These are phyloP conservation scores for Drosophila albomicans DNA, from an alignment of 1,140 invertebrate genomes.

Conservation along the genomic window DNA sequence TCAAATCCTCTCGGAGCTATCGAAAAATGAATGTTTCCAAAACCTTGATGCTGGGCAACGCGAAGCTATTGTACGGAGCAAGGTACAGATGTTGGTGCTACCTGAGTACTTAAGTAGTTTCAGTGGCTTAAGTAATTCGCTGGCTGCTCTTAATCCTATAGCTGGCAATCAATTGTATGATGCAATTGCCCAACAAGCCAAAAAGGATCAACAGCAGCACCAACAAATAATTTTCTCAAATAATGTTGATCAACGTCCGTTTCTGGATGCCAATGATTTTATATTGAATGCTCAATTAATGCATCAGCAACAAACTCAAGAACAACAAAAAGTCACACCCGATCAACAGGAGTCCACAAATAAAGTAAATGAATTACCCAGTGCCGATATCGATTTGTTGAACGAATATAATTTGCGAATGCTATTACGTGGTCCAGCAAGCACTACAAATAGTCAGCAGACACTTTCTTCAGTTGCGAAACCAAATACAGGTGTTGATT, in stretches of 20 bases:
- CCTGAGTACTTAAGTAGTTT: slow-evolving; percentile 85
- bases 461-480: slow-evolving; percentile 4
- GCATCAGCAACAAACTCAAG: slow-evolving; percentile 85
- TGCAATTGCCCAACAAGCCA: slow-evolving; percentile 63
- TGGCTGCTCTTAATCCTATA: slow-evolving; percentile 64
- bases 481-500: slow-evolving; percentile 44
- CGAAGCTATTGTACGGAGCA: slow-evolving; percentile 87
- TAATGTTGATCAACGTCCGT: slow-evolving; percentile 34
- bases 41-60: slow-evolving; percentile 87
- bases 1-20: slow-evolving; percentile 87
- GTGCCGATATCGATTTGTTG: slow-evolving; percentile 61
- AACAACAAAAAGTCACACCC: slow-evolving; percentile 75
- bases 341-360: slow-evolving; percentile 20
- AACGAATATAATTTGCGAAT: slow-evolving; percentile 79
- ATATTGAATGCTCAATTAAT: slow-evolving; percentile 69
- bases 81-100: slow-evolving; percentile 85
- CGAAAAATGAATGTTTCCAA: slow-evolving; percentile 88
- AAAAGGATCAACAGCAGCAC: slow-evolving; percentile 63
- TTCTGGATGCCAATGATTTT: slow-evolving; percentile 82
- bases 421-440: slow-evolving; percentile 57
- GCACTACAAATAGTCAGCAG: slow-evolving; percentile 10
- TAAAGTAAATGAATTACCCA: slow-evolving; percentile 43
- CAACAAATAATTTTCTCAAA: slow-evolving; percentile 72
- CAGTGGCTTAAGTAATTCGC: slow-evolving; percentile 63
- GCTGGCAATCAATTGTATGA: slow-evolving; percentile 70